These are phyloP conservation scores for Zaprionus camerounensis DNA, from an alignment of 1,140 invertebrate species.

Conservation along the genomic window DNA sequence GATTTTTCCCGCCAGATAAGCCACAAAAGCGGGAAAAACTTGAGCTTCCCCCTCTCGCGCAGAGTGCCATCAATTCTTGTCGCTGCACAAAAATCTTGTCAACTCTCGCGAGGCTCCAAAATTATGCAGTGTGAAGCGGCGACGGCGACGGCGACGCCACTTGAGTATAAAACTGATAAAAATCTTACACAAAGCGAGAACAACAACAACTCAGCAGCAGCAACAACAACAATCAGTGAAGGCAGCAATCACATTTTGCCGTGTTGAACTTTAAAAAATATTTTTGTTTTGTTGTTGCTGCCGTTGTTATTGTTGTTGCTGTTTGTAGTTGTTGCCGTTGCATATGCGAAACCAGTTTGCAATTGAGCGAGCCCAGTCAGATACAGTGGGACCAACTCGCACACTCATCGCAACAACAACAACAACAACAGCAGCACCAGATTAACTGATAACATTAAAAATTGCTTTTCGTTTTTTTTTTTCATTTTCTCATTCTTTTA, in stretches of 20 bases:
- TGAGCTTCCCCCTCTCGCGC: not conserved
- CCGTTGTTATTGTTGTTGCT: conserved; percentile 38
- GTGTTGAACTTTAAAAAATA: conserved; percentile 58
- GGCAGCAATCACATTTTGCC: conserved; percentile 48
- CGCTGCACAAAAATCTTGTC: conserved; percentile 79
- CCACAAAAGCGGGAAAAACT: conserved; percentile 27
- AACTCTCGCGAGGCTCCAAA: conserved; percentile 55
- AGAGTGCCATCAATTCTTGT: conserved; percentile 67
- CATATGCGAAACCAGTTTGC: conserved; percentile 69
- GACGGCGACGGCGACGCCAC: conserved; percentile 65
- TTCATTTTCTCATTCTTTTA: conserved; percentile 22
- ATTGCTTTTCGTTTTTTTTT: conserved; percentile 51
- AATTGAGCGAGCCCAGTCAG: conserved; percentile 48
- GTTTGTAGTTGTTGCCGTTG: conserved; percentile 42
- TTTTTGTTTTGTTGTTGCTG: conserved; percentile 43
- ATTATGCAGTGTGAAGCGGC: conserved; percentile 79
- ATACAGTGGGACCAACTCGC: conserved; percentile 14
- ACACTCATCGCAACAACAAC: conserved; percentile 27
- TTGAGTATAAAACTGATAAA: conserved; percentile 79
- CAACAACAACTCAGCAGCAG: conserved; percentile 15
- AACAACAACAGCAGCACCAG: conserved; percentile 23
- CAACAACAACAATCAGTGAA: conserved; percentile 34
- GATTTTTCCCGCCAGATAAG: conserved; percentile 75
- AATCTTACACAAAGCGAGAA: conserved; percentile 63
- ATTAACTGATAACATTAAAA: conserved; percentile 80